These are phyloP conservation scores for Palaemon carinicauda DNA, from an alignment of 1,140 invertebrate species.

Conservation along the genomic window DNA sequence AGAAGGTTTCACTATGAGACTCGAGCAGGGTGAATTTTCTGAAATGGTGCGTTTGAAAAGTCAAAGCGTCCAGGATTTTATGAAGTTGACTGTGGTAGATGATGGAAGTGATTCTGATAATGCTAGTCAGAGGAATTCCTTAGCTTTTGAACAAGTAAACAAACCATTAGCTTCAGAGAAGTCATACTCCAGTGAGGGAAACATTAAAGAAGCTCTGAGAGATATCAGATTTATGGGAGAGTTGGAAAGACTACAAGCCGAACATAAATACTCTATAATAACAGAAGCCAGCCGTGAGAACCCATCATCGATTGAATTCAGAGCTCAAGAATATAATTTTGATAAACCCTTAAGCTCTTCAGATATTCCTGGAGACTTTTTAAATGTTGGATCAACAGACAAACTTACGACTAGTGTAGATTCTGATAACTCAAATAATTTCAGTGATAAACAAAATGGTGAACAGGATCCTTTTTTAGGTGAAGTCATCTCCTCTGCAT, in stretches of 20 bases:
- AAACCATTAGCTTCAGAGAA: conserved; percentile 25
- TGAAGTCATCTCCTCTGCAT: conserved; percentile 43
- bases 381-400: conserved; percentile 24
- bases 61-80: conserved; percentile 76
- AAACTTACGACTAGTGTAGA: conserved; percentile 17
- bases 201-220: conserved; percentile 48
- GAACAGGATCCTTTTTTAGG: conserved; percentile 55
- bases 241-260: conserved; percentile 49
- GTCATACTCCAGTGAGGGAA: conserved; percentile 44
- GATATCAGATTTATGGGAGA: conserved; percentile 50
- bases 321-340: conserved; percentile 10
- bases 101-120: conserved; percentile 51
- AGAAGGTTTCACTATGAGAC: conserved; percentile 72
- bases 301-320: conserved; percentile 49
- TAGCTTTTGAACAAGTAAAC: conserved; percentile 31
- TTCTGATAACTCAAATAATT: conserved; percentile 31
- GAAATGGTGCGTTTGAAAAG: conserved; percentile 78
- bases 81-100: conserved; percentile 74
- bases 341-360: neutral
- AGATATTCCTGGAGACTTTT: neutral
- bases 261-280: conserved; percentile 53
- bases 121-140: conserved; percentile 46
- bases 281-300: conserved; percentile 48
- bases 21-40: conserved; percentile 73
- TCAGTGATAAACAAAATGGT: conserved; percentile 5